Base-by-base conservation (phyloP, 2,888 invertebrate genomes). In the Acholoe squamosa region DNA sequence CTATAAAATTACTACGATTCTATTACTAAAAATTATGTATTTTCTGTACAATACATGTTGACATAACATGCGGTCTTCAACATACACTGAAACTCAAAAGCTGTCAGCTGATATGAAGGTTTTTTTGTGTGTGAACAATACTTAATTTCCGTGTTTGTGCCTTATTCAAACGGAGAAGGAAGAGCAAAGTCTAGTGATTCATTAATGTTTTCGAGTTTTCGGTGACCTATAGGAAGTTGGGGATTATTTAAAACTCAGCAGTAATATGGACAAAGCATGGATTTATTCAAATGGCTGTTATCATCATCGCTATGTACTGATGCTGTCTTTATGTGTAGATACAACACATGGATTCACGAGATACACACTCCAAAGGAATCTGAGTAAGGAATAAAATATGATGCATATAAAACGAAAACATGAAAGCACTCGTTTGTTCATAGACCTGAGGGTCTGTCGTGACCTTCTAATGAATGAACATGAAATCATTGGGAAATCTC, bases 401-500 rank as follows among this genome's bases (percentile, higher is more conserved):
- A 43, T 34, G 80, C 34, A 80, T 43, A 80, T 34, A 80, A 34
- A 80, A 80, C 14, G 80, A 80, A 80, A 43, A 31, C 12, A 80
- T 80, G 80, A 80, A 80, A 80, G 80, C 80, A 80, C 80, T 80
- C 80, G 19, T 34, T 22, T 80, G 80, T 33, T 80, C 80, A 80
- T 80, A 34, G 80, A 33, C 80, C 80, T 34, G 80, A 43, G 19
- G 80, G 80, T 22, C 80, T 19, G 80, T 34, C 14, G 80, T 80
- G 80, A 80, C 80, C 80, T 80, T 43, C n/a, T 34, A 43, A 80
- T 34, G 34, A 80, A 80, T 22, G 34, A 80, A 34, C 33, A 43
- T 33, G 43, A 80, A 43, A 34, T 34, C 25, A 80, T 80, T 33
- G 80, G 25, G 25, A 80, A 80, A 80, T 80, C 80, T 80, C 80